A percentile compares a stretch with the other conserved stretches of the same genome.
These are phyloP conservation scores for Embiotoca jacksoni DNA, from an alignment of 2,113 vertebrate genomes.

Conservation along the genomic window DNA sequence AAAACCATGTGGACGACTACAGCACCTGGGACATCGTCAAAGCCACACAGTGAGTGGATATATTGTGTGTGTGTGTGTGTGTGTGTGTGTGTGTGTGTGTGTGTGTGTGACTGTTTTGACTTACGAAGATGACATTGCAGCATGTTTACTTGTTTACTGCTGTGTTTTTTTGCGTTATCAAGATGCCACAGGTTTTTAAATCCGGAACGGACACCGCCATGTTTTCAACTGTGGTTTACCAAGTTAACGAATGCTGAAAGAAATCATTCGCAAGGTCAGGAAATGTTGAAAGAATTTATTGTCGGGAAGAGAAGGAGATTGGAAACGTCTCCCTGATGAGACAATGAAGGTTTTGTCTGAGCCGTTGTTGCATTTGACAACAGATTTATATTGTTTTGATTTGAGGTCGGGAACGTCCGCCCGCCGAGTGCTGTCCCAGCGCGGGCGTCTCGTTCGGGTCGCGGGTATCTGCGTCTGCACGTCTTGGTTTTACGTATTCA, in stretches of 20 bases:
- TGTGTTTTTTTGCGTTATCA: background rate
- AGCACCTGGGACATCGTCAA: constrained; percentile 99
- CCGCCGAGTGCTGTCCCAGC: background rate
- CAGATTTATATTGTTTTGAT: constrained; percentile 31
- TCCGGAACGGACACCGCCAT: background rate
- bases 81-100: too few species aligned
- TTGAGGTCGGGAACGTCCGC: constrained; percentile 10
- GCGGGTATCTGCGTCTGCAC: background rate
- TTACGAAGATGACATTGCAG: background rate
- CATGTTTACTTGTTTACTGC: background rate
- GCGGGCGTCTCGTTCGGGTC: constrained; percentile 11
- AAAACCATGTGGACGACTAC: constrained; percentile 97
- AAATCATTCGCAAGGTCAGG: background rate
- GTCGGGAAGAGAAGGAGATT: background rate
- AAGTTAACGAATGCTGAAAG: too few species aligned
- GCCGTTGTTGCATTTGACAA: background rate
- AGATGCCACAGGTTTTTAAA: background rate
- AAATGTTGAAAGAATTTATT: background rate
- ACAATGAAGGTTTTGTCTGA: background rate
- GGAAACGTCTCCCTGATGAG: constrained; percentile 1
- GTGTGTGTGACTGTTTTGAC: background rate
- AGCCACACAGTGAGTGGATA: constrained; percentile 95
- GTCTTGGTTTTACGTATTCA: background rate
- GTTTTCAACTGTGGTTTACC: constrained; percentile 8
- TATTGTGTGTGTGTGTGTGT: background rate